Evolutionary conservation across 2,113 vertebrate genomes (phyloP), one percentile per base, ranked within the genome.

Genomic region (Cettia cetti): DNA sequence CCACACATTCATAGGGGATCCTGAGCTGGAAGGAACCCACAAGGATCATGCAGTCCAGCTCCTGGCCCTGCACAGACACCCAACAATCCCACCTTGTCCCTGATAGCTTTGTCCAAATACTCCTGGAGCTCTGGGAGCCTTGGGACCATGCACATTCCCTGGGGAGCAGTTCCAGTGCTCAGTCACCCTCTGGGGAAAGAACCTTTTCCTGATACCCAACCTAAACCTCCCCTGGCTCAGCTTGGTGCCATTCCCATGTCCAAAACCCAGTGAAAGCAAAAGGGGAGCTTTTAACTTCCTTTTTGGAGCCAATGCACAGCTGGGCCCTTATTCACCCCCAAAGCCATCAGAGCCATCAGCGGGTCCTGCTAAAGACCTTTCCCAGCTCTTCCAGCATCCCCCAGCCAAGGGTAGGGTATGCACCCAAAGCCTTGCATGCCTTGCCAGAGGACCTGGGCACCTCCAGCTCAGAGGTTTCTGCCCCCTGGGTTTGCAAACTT

Each of bases 341-440:
- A 39, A 2, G 1, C 42, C 72, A 66, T 5, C 57, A 81, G 59
- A 83, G 50, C 16, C 30, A 35, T 1, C 65, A 82, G 44, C 66
- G 65, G 37, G 15, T 64, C 33, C 64, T 86, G 44, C 40, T n/a
- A 2, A 75, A 54, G 52, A 64, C 47, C 18, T 37, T 65, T 53
- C n/a, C 74, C 72, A 88, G 61, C 40, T 76, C 40, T 39, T 59
- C 64, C 63, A 52, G 18, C 5, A 47, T 3, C 76, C 39, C 53
- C 11, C 30, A 59, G 30, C 0, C 0, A 0, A 79, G 39, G 35
- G n/a, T 1, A 26, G 54, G 18, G 13, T 6, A 3, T 30, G n/a
- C 27, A 35, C 44, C 39, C 44, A 21, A 27, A 61, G 21, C 15
- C 7, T 1, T 15, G 49, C 23, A n/a, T 6, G 6, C 53, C 21